Evolutionary conservation across 2,113 vertebrate species (phyloP).

Genomic region (Malurus cyaneus): DNA sequence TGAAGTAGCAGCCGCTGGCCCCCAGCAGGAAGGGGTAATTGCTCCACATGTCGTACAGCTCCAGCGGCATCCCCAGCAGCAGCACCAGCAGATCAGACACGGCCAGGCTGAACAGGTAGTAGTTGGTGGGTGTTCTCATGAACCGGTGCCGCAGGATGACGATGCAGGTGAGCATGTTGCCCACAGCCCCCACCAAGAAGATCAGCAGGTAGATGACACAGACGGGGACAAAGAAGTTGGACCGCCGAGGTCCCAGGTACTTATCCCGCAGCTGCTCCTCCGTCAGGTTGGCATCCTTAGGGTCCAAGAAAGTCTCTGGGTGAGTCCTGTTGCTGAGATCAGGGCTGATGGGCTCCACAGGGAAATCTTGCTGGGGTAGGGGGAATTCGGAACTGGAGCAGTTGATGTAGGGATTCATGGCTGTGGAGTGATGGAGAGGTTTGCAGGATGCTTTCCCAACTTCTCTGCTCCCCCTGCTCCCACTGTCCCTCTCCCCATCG

Average conservation of each 20-base stretch:
- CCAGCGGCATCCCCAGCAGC: conserved; percentile 90
- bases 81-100: conserved; percentile 91
- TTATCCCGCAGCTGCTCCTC: conserved; percentile 79
- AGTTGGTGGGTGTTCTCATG: conserved; percentile 93
- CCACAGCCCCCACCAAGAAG: conserved; percentile 84
- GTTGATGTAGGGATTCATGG: conserved; percentile 60
- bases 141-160: conserved; percentile 87
- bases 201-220: conserved; percentile 87
- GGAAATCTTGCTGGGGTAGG: neutral
- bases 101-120: conserved; percentile 92
- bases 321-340: conserved; percentile 71
- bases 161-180: conserved; percentile 86
- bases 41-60: conserved; percentile 91
- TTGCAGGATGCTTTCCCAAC: fast-evolving
- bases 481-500: neutral
- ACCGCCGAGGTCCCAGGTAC: conserved; percentile 83
- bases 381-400: conserved; percentile 55
- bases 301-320: neutral
- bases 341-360: neutral
- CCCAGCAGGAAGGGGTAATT: conserved; percentile 94
- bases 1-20: conserved; percentile 85
- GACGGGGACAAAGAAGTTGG: conserved; percentile 81
- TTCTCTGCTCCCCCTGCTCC: neutral
- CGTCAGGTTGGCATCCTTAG: conserved; percentile 78
- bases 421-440: neutral